phyloP scores from a whole-genome alignment of 2,113 vertebrate species.

The Scartelaos histophorus region DNA sequence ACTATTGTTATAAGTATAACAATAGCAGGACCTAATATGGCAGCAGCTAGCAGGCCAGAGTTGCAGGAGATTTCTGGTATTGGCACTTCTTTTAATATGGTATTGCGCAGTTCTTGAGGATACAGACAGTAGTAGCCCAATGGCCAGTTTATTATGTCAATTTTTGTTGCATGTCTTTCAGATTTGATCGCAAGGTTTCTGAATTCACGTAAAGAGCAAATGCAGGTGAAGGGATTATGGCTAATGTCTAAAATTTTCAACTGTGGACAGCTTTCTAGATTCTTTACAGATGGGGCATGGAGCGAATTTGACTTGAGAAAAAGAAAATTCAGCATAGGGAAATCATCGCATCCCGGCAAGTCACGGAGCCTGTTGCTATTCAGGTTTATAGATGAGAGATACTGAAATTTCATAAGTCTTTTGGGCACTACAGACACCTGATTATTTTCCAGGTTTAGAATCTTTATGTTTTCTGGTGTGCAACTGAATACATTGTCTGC shows the following conservation, averaged over 20 bases:
- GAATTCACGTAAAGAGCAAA: constrained; percentile 81
- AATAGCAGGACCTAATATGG: constrained; percentile 72
- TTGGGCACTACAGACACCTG: constrained; percentile 74
- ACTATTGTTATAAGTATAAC: constrained; percentile 43
- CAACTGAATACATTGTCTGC: constrained; percentile 79
- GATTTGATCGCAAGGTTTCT: constrained; percentile 41
- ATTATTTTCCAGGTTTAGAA: constrained; percentile 80
- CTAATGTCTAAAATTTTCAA: constrained; percentile 75
- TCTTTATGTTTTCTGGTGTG: constrained; percentile 72
- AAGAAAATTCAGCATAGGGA: constrained; percentile 72
- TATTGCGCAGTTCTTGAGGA: constrained; percentile 73
- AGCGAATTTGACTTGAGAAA: constrained; percentile 76
- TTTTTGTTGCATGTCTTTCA: constrained; percentile 10
- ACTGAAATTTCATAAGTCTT: constrained; percentile 55
- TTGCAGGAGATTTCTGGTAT: constrained; percentile 80
- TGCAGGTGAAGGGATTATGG: constrained; percentile 85
- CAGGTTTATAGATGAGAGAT: constrained; percentile 81
- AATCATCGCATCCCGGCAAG: constrained; percentile 78
- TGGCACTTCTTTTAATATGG: constrained; percentile 71
- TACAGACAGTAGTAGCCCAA: constrained; percentile 78
- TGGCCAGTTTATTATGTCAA: constrained; percentile 80
- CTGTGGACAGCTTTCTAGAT: constrained; percentile 73
- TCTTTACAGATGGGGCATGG: constrained; percentile 66
- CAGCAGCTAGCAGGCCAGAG: constrained; percentile 66
- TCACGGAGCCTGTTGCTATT: constrained; percentile 80